A percentile compares a stretch with the other conserved stretches of the same genome.
phyloP scores from a whole-genome alignment of 2,888 invertebrate genomes.

The Sphaeridia pumilis region DNA sequence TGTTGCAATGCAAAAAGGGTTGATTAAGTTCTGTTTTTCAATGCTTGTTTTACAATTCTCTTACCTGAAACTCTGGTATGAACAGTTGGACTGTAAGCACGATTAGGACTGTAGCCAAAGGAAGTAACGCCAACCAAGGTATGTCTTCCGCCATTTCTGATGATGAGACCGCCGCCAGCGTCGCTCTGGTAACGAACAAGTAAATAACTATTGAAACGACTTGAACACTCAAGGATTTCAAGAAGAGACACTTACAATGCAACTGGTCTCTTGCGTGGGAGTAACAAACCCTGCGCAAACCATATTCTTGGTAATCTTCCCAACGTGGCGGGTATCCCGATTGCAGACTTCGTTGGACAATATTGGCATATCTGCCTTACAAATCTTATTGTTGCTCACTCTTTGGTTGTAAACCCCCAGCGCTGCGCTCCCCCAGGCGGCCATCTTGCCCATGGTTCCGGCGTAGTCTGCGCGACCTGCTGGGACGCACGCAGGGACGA shows the following conservation, averaged over 20 bases:
- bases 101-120: slow-evolving; percentile 24
- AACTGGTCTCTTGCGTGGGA: neutral
- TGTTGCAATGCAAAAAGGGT: too few species aligned
- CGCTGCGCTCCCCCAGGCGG: slow-evolving; percentile 6
- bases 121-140: slow-evolving; percentile 30
- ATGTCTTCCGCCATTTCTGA: slow-evolving; percentile 23
- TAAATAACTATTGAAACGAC: too few species aligned
- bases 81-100: slow-evolving; percentile 31
- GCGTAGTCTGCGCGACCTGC: slow-evolving; percentile 14
- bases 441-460: slow-evolving; percentile 12
- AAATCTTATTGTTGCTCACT: slow-evolving; percentile 15
- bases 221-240: too few species aligned
- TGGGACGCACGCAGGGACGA: slow-evolving; percentile 33
- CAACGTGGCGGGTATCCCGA: slow-evolving; percentile 25
- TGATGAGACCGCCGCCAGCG: slow-evolving; percentile 23
- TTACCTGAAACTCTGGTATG: slow-evolving; percentile 27
- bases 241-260: slow-evolving; percentile 13
- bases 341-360: slow-evolving; percentile 28
- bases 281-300: slow-evolving; percentile 31
- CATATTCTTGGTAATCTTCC: slow-evolving; percentile 15
- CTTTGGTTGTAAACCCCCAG: slow-evolving; percentile 1
- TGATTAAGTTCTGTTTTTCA: too few species aligned
- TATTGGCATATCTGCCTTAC: slow-evolving; percentile 26
- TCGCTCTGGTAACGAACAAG: slow-evolving; percentile 18
- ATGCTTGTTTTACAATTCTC: too few species aligned